These are phyloP conservation scores for Arenaria interpres DNA, from an alignment of 2,113 vertebrate genomes.

Conservation along the genomic window DNA sequence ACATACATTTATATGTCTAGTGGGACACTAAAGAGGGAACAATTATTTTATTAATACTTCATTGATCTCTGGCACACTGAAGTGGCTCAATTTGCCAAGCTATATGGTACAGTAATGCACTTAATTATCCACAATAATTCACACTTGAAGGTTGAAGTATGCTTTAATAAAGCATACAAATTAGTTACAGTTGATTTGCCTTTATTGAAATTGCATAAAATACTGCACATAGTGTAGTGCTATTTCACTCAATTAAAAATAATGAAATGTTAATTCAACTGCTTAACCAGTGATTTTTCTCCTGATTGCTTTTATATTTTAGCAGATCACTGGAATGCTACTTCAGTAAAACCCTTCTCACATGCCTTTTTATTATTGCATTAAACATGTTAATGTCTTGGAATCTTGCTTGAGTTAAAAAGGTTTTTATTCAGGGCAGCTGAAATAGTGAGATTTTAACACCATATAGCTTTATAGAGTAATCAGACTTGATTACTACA, in stretches of 20 bases:
- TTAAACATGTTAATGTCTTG: constrained; percentile 6
- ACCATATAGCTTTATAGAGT: background rate
- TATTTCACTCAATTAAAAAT: constrained; percentile 65
- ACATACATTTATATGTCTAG: background rate
- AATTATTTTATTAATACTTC: constrained; percentile 42
- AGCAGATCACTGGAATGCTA: constrained; percentile 3
- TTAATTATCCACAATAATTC: constrained; percentile 56
- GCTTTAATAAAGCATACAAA: constrained; percentile 54
- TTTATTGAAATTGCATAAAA: constrained; percentile 55
- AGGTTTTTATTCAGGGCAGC: background rate
- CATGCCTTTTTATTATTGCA: background rate
- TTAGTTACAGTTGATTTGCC: constrained; percentile 48
- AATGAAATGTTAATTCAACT: constrained; percentile 64
- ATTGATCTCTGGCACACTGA: background rate
- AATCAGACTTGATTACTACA: background rate
- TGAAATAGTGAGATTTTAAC: background rate
- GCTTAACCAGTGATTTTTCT: constrained; percentile 41
- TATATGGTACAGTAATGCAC: constrained; percentile 1
- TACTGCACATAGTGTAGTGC: constrained; percentile 14
- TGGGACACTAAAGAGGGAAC: background rate
- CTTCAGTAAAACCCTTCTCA: background rate
- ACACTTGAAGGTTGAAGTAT: constrained; percentile 39
- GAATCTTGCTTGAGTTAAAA: constrained; percentile 10
- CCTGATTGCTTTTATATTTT: constrained; percentile 52
- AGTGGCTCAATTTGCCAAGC: constrained; percentile 43